These are phyloP conservation scores for Lamproptera curius DNA, from an alignment of 2,888 invertebrate genomes.

Conservation along the genomic window DNA sequence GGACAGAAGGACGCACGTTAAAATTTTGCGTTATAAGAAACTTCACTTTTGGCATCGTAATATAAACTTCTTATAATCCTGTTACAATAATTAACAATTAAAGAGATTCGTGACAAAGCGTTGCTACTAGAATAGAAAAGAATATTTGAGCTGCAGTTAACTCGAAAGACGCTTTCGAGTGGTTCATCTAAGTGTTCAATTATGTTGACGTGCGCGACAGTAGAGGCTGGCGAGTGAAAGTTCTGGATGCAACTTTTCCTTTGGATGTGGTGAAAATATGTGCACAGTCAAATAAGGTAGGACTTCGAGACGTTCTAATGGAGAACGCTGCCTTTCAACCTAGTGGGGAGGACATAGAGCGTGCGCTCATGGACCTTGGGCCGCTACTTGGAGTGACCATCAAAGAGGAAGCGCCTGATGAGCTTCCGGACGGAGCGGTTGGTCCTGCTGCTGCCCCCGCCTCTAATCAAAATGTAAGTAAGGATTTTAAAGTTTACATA, in stretches of 20 bases:
- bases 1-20: slow-evolving; percentile 49
- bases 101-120: too few species aligned
- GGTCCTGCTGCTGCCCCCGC: slow-evolving; percentile 29
- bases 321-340: slow-evolving; percentile 61
- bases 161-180: slow-evolving; percentile 35
- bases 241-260: slow-evolving; percentile 34
- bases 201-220: slow-evolving; percentile 63
- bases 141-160: slow-evolving; percentile 7
- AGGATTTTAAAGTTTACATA: too few species aligned
- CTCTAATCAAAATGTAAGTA: slow-evolving; percentile 44
- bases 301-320: slow-evolving; percentile 42
- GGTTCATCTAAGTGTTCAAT: slow-evolving; percentile 51
- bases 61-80: slow-evolving; percentile 29
- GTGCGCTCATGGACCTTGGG: slow-evolving; percentile 69
- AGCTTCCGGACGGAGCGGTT: slow-evolving; percentile 40
- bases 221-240: slow-evolving; percentile 60
- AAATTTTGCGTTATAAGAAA: slow-evolving; percentile 34
- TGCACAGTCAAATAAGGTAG: slow-evolving; percentile 37
- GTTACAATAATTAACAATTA: not conserved
- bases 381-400: slow-evolving; percentile 66
- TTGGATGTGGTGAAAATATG: slow-evolving; percentile 44
- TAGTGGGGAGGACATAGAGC: slow-evolving; percentile 68
- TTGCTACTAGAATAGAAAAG: too few species aligned
- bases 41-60: slow-evolving; percentile 30
- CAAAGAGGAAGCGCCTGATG: slow-evolving; percentile 67